Conservation (phyloP, 2,113 vertebrate genomes). For the Pterocles orientalis region DNA sequence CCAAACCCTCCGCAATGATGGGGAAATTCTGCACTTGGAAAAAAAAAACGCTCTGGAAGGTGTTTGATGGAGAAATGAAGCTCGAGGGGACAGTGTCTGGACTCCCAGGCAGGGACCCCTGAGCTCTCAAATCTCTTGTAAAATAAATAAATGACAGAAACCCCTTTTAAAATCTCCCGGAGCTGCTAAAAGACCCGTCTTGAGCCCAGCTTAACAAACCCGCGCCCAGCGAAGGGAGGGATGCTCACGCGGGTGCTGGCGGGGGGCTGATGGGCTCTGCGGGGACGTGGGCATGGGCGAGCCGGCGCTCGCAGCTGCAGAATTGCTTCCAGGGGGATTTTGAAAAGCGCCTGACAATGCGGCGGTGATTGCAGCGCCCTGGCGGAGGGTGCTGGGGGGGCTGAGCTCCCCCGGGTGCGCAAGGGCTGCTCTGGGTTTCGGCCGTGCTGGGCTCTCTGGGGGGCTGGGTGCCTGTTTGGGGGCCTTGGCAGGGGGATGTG, state of each 20-base stretch:
- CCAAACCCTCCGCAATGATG: constrained; percentile 5
- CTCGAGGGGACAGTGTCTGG: background rate
- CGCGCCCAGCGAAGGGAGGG: background rate
- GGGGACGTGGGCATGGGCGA: background rate
- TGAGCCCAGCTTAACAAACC: background rate
- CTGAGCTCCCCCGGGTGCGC: background rate
- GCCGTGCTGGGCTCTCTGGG: background rate
- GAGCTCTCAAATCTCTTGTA: background rate
- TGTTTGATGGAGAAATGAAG: background rate
- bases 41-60: background rate
- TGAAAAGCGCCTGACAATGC: background rate
- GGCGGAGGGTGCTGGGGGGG: background rate
- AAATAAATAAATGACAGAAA: background rate
- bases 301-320: background rate
- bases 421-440: background rate
- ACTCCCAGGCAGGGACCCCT: background rate
- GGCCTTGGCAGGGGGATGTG: background rate
- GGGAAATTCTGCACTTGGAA: background rate
- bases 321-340: background rate
- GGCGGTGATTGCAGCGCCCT: background rate
- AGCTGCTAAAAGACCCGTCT: background rate
- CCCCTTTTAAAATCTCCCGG: background rate
- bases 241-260: background rate
- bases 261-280: background rate
- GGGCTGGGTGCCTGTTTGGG: background rate